Evolutionary conservation across 1,140 invertebrate species (phyloP).

Genomic region (Gonioctena quinquepunctata): DNA sequence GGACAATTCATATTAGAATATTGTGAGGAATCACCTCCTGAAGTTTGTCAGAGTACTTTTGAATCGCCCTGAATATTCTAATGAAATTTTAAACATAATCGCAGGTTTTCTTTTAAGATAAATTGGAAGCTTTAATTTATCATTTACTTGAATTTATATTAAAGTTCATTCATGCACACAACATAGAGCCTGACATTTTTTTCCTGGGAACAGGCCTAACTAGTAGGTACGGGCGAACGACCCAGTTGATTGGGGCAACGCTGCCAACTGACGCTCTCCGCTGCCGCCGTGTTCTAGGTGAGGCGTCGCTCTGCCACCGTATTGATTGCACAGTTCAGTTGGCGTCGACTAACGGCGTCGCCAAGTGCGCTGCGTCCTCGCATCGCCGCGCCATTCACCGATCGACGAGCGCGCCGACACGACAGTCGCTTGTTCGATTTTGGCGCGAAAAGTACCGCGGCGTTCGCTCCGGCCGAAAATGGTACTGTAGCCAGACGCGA

Average conservation of each 20-base stretch:
- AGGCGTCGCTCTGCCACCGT: slow-evolving; percentile 18
- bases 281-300: not conserved
- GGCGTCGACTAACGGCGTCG: slow-evolving; percentile 9
- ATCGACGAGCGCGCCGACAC: slow-evolving; percentile 4
- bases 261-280: not conserved
- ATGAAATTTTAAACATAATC: no score
- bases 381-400: not conserved
- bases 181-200: no score
- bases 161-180: no score
- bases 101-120: no score
- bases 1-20: no score
- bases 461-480: no score
- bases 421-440: slow-evolving; percentile 6
- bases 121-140: no score
- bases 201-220: no score
- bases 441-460: slow-evolving; percentile 2
- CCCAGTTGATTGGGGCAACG: slow-evolving; percentile 17
- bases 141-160: no score
- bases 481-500: not conserved
- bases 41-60: no score
- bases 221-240: slow-evolving; percentile 9
- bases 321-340: slow-evolving; percentile 23
- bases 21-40: no score
- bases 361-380: slow-evolving; percentile 9
- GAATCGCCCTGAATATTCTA: no score